These are phyloP conservation scores for Calyptomena viridis DNA, from an alignment of 2,113 vertebrate genomes.

Conservation along the genomic window DNA sequence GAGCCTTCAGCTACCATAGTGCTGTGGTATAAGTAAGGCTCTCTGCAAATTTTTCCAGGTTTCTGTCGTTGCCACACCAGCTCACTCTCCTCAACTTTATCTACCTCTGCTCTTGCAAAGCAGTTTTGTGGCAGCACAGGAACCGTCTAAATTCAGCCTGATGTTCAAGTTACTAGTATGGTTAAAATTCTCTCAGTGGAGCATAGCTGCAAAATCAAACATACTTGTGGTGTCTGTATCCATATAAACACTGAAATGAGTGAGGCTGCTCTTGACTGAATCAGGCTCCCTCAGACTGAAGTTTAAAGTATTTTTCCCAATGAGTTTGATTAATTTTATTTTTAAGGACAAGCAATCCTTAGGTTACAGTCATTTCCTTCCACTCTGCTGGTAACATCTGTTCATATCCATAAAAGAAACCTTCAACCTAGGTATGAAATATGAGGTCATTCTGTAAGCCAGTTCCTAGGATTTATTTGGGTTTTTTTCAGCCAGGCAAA, in stretches of 20 bases:
- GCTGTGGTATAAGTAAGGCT: background rate
- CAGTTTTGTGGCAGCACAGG: background rate
- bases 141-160: background rate
- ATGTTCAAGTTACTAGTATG: background rate
- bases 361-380: background rate
- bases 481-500: background rate
- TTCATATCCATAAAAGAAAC: background rate
- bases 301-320: background rate
- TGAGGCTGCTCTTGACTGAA: background rate
- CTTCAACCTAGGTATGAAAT: background rate
- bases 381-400: background rate
- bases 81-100: background rate
- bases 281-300: background rate
- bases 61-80: background rate
- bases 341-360: background rate
- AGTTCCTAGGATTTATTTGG: background rate
- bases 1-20: background rate
- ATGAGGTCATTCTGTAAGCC: background rate
- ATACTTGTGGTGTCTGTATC: background rate
- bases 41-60: background rate
- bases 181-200: background rate
- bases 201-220: background rate
- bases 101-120: background rate
- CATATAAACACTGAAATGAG: background rate
- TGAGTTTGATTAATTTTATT: background rate